Conservation (phyloP, 2,888 invertebrate genomes). For the Eristalis pertinax region DNA sequence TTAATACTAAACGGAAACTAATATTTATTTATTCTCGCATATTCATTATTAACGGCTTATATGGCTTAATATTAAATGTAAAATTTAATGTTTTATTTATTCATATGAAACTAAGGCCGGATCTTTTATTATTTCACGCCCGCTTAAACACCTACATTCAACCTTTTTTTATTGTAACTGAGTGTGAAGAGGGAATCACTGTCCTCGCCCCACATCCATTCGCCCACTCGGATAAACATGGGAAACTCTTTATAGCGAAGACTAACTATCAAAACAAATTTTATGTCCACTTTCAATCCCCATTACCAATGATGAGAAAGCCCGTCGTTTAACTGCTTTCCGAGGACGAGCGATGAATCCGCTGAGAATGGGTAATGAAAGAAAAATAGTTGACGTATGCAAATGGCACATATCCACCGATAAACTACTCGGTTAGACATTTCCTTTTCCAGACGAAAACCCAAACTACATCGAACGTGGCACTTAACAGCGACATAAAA, state of each 20-base stretch:
- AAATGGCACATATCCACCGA: background rate
- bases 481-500: background rate
- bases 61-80: too few relatives aligned
- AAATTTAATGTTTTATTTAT: too few relatives aligned
- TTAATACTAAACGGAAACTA: too few relatives aligned
- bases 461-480: background rate
- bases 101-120: too few relatives aligned
- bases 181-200: background rate
- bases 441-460: background rate
- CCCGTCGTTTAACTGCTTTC: background rate
- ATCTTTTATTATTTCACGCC: too few relatives aligned
- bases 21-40: too few relatives aligned
- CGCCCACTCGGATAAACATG: background rate
- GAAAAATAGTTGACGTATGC: background rate
- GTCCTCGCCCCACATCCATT: background rate
- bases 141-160: too few relatives aligned
- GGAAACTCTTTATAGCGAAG: background rate
- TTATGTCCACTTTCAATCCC: background rate
- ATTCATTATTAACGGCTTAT: too few relatives aligned
- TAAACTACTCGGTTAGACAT: background rate
- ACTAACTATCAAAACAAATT: background rate
- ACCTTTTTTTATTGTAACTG: too few relatives aligned
- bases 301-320: background rate
- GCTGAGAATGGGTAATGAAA: background rate
- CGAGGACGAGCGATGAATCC: background rate